Conservation (phyloP, 2,797 vertebrate species). For the Adrianichthys oophorus region DNA sequence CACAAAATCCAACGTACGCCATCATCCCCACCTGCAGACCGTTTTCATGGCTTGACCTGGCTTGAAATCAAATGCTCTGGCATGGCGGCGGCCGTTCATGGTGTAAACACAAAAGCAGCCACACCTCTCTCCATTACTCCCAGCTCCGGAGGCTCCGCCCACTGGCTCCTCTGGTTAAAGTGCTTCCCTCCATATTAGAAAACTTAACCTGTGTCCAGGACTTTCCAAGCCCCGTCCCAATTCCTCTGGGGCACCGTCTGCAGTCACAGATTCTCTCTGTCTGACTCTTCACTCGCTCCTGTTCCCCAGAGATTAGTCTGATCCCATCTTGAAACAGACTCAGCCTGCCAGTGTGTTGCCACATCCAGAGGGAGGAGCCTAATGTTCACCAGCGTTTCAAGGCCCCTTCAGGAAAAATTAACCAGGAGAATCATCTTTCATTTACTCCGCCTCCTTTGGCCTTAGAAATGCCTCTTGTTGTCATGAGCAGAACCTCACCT, state of each 20-base stretch:
- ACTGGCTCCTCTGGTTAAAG: slow-evolving; percentile 75
- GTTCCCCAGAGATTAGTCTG: too few species aligned
- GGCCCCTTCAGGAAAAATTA: too few species aligned
- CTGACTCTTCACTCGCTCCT: slow-evolving; percentile 26
- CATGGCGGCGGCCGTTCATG: background rate
- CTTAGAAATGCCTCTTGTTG: too few species aligned
- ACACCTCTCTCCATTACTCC: slow-evolving; percentile 5
- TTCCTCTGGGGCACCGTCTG: slow-evolving; percentile 22
- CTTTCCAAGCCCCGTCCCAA: slow-evolving; percentile 32
- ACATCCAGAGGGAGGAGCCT: too few species aligned
- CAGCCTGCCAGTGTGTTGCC: too few species aligned
- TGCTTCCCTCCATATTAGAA: slow-evolving; percentile 81
- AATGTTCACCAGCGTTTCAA: too few species aligned
- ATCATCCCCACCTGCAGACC: slow-evolving; percentile 11
- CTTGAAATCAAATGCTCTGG: background rate
- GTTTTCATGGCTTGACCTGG: background rate
- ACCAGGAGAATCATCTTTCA: too few species aligned
- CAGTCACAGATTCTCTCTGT: slow-evolving; percentile 29
- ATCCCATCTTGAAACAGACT: too few species aligned
- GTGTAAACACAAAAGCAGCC: slow-evolving; percentile 25
- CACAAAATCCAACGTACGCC: slow-evolving; percentile 15
- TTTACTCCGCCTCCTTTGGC: too few species aligned
- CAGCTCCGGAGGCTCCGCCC: slow-evolving; percentile 64
- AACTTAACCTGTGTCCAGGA: slow-evolving; percentile 39
- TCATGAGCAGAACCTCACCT: too few species aligned